phyloP scores from a whole-genome alignment of 2,888 invertebrate species.

The Scaeva pyrastri region DNA sequence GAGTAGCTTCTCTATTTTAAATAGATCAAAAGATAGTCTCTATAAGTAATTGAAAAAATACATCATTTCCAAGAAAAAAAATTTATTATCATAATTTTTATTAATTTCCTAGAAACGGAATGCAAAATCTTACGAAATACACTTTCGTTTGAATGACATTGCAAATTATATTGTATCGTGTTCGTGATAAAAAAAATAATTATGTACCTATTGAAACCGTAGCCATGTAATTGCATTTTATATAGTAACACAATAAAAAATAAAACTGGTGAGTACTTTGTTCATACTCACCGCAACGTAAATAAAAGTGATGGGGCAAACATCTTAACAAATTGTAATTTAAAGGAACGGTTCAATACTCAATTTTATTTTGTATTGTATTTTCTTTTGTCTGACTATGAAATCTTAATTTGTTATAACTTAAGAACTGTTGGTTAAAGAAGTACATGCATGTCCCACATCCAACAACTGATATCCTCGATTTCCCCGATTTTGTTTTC shows the following conservation, averaged over 20 bases:
- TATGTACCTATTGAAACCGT: not conserved
- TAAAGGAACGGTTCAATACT: not conserved
- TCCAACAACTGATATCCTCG: too few relatives aligned
- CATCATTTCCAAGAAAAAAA: not conserved
- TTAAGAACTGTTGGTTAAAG: too few relatives aligned
- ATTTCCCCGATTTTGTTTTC: too few relatives aligned
- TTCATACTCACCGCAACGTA: not conserved
- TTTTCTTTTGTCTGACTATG: too few relatives aligned
- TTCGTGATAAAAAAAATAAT: not conserved
- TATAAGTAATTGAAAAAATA: not conserved
- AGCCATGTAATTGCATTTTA: not conserved
- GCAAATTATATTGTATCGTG: not conserved
- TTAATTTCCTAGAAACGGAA: conserved; percentile 4
- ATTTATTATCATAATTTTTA: conserved; percentile 2
- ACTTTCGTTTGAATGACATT: not conserved
- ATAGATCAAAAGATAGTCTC: too few relatives aligned
- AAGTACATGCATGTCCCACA: too few relatives aligned
- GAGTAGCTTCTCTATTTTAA: too few relatives aligned
- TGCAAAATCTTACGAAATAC: not conserved
- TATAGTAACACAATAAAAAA: not conserved
- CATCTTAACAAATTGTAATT: not conserved
- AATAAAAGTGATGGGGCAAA: not conserved
- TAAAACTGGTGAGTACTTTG: not conserved
- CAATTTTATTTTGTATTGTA: too few relatives aligned
- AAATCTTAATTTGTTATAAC: too few relatives aligned